Base-by-base conservation (phyloP, 2,113 vertebrate species). In the Bostrychus sinensis region DNA sequence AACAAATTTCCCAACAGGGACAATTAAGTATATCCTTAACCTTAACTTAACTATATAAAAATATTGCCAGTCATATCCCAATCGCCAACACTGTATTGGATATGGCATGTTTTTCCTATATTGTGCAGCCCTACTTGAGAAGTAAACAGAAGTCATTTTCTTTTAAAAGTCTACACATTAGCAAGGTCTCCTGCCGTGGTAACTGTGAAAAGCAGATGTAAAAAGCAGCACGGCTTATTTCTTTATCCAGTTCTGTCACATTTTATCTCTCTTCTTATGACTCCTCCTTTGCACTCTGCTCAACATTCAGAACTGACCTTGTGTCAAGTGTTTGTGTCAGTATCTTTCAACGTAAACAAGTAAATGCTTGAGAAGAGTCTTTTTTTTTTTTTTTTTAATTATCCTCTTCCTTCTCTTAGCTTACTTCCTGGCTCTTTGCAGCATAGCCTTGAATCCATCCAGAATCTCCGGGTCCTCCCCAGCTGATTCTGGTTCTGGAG, bases 381-480 rank as follows among this genome's bases (percentile, higher is more conserved):
- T 55, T 79, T 20, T 11, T 68, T 50, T 32, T 73, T 32, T 6
- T 0, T 11, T 42, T 25, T 26, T 26, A 48, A 74, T 70, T 20
- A 60, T 66, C 74, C 66, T 51, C 25, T 16, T 48, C 45, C 5
- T 13, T 11, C 5, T 26, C 3, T 45, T 42, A 81, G 42, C 68
- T 80, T 80, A 93, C 66, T 91, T 91, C 26, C 77, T 90, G 70
- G 90, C 92, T 80, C 93, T 94, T 56, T 93, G 91, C 75, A 93
- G 75, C 70, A 95, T 85, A 41, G 92, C 92, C 85, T 90, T 92
- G 79, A 95, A 95, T 30, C 95, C 91, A 1, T 94, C 92, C 5
- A 93, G 91, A 73, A 93, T 88, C 76, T 93, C 93, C 7, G 93
- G 94, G 58, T 95, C 93, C 56, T 94, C 93, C 77, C 91, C 93